phyloP scores from a whole-genome alignment of 2,113 vertebrate species.

The Trogon surrucura region DNA sequence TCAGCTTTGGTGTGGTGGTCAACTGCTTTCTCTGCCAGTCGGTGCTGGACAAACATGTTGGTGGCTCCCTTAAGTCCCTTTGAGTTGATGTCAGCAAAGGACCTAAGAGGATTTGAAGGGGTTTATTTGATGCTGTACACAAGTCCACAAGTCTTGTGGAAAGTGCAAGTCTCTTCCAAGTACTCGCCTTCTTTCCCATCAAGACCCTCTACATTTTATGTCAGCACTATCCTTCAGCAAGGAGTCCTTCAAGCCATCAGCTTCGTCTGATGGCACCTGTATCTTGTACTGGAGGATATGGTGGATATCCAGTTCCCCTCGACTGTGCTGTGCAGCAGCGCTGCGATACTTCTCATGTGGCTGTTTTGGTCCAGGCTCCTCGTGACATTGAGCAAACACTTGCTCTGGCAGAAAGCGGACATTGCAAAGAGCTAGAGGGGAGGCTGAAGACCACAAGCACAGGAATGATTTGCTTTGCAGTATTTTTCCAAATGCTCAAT shows the following conservation, averaged over 20 bases:
- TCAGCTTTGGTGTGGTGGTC: not conserved
- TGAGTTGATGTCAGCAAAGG: not conserved
- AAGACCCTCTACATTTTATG: not conserved
- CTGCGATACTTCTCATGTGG: not conserved
- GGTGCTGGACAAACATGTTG: not conserved
- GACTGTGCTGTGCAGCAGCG: accelerated
- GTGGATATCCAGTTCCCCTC: not conserved
- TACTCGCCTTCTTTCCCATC: not conserved
- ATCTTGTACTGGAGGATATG: not conserved
- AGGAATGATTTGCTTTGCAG: not conserved
- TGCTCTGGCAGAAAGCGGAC: not conserved
- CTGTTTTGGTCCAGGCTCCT: not conserved
- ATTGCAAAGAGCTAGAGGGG: not conserved
- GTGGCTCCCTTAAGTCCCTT: not conserved
- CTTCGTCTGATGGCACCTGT: not conserved
- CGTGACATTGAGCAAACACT: accelerated
- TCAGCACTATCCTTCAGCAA: not conserved
- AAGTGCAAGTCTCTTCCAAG: not conserved
- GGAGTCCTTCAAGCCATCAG: not conserved
- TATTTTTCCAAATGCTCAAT: not conserved
- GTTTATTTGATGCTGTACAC: not conserved
- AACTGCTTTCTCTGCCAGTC: not conserved
- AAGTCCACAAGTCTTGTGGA: not conserved
- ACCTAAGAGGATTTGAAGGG: not conserved
- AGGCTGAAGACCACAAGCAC: not conserved